A percentile compares a stretch with the other conserved stretches of the same genome.
Conservation (phyloP, 2,113 vertebrate species). For the Megaceryle torquata region DNA sequence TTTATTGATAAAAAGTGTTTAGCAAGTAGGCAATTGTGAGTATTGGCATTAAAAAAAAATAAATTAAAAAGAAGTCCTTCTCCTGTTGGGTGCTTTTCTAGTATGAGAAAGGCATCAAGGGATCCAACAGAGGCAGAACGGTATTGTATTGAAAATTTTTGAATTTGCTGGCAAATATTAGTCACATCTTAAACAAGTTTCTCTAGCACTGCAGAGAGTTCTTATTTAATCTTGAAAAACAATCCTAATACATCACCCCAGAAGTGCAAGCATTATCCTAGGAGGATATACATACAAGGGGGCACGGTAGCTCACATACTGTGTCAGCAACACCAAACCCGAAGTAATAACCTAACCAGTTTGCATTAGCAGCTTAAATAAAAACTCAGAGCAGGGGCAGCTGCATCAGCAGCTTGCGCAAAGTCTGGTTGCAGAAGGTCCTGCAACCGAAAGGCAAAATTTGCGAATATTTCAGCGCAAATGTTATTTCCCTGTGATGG, state of each 20-base stretch:
- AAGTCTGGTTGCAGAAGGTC: too few species aligned
- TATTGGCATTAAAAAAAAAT: accelerated
- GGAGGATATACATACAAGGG: background rate
- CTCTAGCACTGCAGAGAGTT: background rate
- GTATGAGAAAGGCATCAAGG: background rate
- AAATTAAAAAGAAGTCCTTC: background rate
- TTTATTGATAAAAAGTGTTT: background rate
- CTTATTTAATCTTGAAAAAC: background rate
- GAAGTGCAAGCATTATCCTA: background rate
- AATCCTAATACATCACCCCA: background rate
- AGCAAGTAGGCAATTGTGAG: background rate
- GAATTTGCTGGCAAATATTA: background rate
- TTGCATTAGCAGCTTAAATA: background rate
- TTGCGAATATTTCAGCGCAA: too few species aligned
- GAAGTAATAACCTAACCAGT: accelerated
- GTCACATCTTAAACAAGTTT: background rate
- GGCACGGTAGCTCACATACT: background rate
- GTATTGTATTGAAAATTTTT: too few species aligned
- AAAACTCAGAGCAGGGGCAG: background rate
- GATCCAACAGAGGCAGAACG: background rate
- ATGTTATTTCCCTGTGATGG: accelerated
- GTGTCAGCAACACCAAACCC: background rate
- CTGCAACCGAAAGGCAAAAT: background rate
- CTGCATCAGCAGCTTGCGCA: background rate
- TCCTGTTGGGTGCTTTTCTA: background rate